Evolutionary conservation across 2,797 vertebrate species (phyloP).

Genomic region (Sorex maritimensis): DNA sequence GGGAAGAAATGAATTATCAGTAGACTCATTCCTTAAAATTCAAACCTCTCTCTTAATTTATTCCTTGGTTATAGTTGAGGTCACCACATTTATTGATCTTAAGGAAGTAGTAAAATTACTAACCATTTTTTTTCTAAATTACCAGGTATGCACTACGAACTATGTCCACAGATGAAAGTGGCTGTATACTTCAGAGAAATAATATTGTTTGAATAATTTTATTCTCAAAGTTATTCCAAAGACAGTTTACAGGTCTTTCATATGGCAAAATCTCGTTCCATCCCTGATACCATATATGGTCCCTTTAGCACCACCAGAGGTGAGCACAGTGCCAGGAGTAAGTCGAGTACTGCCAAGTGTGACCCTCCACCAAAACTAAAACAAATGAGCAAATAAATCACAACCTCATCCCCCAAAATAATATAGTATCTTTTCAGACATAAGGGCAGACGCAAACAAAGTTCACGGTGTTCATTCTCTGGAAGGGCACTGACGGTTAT

Average conservation of each 20-base stretch:
- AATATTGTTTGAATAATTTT: neutral
- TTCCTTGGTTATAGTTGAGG: neutral
- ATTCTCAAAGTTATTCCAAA: neutral
- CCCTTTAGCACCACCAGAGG: too few relatives aligned
- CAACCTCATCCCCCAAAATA: neutral
- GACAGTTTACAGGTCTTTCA: too few relatives aligned
- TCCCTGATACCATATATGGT: too few relatives aligned
- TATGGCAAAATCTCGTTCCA: too few relatives aligned
- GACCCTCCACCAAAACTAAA: too few relatives aligned
- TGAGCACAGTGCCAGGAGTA: too few relatives aligned
- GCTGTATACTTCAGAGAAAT: conserved; percentile 30
- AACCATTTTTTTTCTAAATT: neutral
- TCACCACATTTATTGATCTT: neutral
- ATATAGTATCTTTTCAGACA: neutral
- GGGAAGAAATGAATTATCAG: conserved; percentile 6
- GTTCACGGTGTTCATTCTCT: neutral
- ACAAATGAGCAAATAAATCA: too few relatives aligned
- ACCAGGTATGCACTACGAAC: neutral
- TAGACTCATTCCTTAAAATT: neutral
- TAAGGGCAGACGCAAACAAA: neutral
- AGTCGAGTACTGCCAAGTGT: too few relatives aligned
- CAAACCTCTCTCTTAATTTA: neutral
- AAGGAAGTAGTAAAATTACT: conserved; percentile 1
- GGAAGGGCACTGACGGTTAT: neutral
- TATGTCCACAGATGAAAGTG: neutral